Percentiles rank a stretch among this genome's conserved stretches.
Evolutionary conservation across 2,797 vertebrate genomes (phyloP).

Genomic region (Pangasius krempfi): DNA sequence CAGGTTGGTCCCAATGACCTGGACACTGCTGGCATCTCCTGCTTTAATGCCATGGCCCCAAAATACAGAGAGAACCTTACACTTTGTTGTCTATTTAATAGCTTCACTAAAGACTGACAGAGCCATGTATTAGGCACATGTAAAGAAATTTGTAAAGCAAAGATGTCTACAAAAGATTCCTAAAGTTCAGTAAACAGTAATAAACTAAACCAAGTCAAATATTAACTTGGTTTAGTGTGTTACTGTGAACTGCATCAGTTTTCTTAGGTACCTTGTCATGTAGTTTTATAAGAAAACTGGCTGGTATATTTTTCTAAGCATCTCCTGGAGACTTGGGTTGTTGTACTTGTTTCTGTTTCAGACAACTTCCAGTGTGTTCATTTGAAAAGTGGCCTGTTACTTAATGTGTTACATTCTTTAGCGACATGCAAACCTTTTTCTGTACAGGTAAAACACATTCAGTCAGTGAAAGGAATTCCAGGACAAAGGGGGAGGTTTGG

Average conservation of each 20-base stretch:
- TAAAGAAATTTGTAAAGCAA: not conserved
- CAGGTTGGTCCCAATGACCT: not conserved
- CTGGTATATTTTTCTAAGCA: not conserved
- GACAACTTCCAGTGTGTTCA: not conserved
- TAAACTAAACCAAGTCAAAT: not conserved
- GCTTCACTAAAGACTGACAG: not conserved
- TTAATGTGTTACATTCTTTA: not conserved
- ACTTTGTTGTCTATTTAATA: not conserved
- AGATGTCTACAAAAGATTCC: not conserved
- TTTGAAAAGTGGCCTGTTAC: not conserved
- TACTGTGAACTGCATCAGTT: not conserved
- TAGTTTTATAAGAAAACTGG: not conserved
- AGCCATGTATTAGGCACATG: not conserved
- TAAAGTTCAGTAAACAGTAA: not conserved
- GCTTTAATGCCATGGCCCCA: not conserved
- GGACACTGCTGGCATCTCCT: not conserved
- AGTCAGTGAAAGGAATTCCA: constrained; percentile 60
- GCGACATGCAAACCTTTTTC: not conserved
- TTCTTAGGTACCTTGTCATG: not conserved
- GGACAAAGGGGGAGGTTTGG: constrained; percentile 73
- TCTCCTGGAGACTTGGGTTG: not conserved
- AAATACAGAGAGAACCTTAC: not conserved
- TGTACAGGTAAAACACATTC: not conserved
- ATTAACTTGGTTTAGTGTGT: not conserved
- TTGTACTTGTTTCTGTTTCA: not conserved